A percentile compares a stretch with the other conserved stretches of the same genome.
Evolutionary conservation across 2,888 invertebrate species (phyloP).

Genomic region (Eristalis pertinax): DNA sequence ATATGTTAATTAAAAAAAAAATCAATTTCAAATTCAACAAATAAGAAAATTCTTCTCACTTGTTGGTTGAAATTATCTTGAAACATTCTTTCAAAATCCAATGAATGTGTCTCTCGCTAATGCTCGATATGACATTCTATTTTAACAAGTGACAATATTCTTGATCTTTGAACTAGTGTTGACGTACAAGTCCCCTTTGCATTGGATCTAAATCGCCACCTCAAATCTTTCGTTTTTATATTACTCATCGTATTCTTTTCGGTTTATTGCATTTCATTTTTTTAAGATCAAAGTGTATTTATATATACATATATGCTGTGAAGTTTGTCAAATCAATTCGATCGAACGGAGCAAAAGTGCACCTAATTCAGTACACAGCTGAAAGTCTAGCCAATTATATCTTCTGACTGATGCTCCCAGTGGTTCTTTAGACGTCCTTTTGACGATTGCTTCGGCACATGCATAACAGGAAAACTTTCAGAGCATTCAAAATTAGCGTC

Average conservation of each 20-base stretch:
- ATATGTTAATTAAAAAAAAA: neutral
- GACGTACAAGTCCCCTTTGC: conserved; percentile 24
- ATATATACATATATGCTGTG: too few species aligned
- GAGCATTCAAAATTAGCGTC: too few species aligned
- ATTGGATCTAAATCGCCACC: conserved; percentile 18
- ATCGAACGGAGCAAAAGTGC: too few species aligned
- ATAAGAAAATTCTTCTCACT: conserved; percentile 34
- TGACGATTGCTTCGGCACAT: too few species aligned
- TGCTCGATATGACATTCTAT: neutral
- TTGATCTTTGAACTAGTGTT: conserved; percentile 22
- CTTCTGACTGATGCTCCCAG: too few species aligned
- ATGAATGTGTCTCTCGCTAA: neutral
- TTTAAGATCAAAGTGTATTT: neutral
- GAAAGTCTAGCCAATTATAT: too few species aligned
- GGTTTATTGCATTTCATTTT: conserved; percentile 2
- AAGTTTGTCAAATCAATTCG: too few species aligned
- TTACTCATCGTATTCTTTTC: neutral
- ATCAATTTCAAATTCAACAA: conserved; percentile 14
- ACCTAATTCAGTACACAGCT: too few species aligned
- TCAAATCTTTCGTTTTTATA: neutral
- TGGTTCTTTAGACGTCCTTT: too few species aligned
- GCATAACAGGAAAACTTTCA: too few species aligned
- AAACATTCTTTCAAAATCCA: neutral
- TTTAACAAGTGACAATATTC: conserved; percentile 29
- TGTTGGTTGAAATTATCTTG: conserved; percentile 11